Evolutionary conservation across 2,888 invertebrate genomes (phyloP), one percentile per base, ranked within the genome.

Genomic region (Cybosia mesomella): DNA sequence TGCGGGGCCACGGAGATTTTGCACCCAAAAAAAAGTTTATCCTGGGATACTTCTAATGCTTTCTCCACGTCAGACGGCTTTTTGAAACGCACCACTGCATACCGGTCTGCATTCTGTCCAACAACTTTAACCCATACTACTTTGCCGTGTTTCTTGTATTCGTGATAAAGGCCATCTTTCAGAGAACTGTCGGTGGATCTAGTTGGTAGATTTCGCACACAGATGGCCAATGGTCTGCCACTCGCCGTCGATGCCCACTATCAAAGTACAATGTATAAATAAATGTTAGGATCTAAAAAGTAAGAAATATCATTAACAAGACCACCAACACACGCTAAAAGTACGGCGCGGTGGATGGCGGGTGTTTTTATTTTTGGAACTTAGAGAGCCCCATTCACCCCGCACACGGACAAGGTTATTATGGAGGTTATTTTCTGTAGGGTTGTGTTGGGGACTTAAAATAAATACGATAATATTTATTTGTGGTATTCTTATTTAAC

Each of bases 61-160:
- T 99, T 99, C 83, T 98, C 98, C 79, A 98, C 99, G 94, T 99
- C 99, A 93, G 99, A 99, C 83, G 98, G 97, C 95, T 99, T 99
- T 93, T 99, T 99, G 94, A 99, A 99, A 89, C 98, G 98, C 72
- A 95, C 95, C 84, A 99, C 97, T 78, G 99, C 99, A 93, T 98
- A 98, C 85, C 99, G 96, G 85, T 98, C 98, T 64, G 97, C 97
- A 80, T 97, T 98, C 85, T 98, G 97, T 32, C 99, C 99, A 75
- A 98, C 98, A 74, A 99, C 98, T 91, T 98, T 98, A 71, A 99
- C 98, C 96, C 98, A 98, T 83, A 98, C 98, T 84, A 99, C 99
- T 95, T 99, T 99, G 76, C 99, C 99, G 94, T 99, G 98, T 91
- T 99, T 99, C 96, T 99, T 99, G 96, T 99, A 99, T 95, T 99